phyloP scores from a whole-genome alignment of 2,797 vertebrate genomes.

The Varecia variegata region DNA sequence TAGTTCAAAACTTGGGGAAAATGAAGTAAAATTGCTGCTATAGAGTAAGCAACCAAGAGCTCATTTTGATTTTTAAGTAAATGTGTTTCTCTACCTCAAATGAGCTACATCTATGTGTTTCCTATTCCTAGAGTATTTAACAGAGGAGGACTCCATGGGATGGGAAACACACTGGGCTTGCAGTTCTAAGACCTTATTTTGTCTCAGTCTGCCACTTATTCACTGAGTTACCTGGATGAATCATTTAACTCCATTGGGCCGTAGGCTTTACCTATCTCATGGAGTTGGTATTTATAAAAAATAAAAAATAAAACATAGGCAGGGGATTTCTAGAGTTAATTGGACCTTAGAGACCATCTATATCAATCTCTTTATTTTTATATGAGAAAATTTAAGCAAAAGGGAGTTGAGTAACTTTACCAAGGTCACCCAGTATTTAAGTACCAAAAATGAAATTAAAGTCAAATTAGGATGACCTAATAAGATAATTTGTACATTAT shows the following conservation, averaged over 20 bases:
- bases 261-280: background rate
- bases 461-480: background rate
- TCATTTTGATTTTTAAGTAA: background rate
- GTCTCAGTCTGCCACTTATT: background rate
- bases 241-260: background rate
- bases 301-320: background rate
- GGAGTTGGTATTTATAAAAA: background rate
- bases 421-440: conserved; percentile 15
- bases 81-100: background rate
- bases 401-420: background rate
- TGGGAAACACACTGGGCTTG: background rate
- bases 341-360: background rate
- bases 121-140: background rate
- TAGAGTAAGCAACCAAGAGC: background rate
- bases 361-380: conserved; percentile 2
- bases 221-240: background rate
- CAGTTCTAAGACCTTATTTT: background rate
- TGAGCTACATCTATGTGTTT: background rate
- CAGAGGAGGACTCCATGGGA: background rate
- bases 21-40: background rate
- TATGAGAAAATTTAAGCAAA: conserved; percentile 30
- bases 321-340: conserved; percentile 26
- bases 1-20: background rate
- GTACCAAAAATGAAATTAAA: conserved; percentile 39
- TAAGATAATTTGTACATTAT: background rate